Evolutionary conservation across 2,888 invertebrate genomes (phyloP), one percentile per base, ranked within the genome.

Genomic region (Pharmacophagus antenor): DNA sequence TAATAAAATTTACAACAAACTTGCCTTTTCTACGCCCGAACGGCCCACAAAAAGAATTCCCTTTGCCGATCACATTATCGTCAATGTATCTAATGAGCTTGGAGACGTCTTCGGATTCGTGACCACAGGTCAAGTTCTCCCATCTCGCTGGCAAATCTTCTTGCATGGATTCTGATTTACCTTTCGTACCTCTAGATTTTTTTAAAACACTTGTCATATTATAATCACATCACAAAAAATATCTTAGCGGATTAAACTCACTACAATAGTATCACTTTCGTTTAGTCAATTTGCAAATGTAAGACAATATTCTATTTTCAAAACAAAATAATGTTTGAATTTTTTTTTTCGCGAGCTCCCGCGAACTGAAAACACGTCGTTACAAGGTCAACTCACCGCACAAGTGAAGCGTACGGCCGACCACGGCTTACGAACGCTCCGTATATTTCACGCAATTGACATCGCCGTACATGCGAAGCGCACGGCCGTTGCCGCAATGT

Each of bases 1-100:
- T 37, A 1, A 15, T 47, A 21, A 47, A 15, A 6, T 47, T 12
- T 15, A 21, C 6, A 23, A 6, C 17, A 49, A 18, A n/a, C n/a
- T 52, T 85, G 95, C 95, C 95, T 94, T 95, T 95, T 75, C 96
- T 89, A 60, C 95, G 91, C 64, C 96, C 96, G 76, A 94, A 97
- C 12, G 97, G 97, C 56, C 96, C 96, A 70, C 94, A 92, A 81
- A 96, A 96, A 22, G 94, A 94, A 71, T 94, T 94, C 69, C 94
- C 94, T 79, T 94, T 95, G 58, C 96, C 96, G 73, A 96, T 94
- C 67, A 96, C 91, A 82, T 94, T 96, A 66, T 95, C 94, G 73
- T 95, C 95, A 67, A 97, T 95, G 77, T 95, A 96, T 77, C 94
- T 94, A 67, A 96, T 91, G 68, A 96, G 86, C 78, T 95, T 95